These are phyloP conservation scores for Phataginus tricuspis DNA, from an alignment of 2,797 vertebrate genomes.

Conservation along the genomic window DNA sequence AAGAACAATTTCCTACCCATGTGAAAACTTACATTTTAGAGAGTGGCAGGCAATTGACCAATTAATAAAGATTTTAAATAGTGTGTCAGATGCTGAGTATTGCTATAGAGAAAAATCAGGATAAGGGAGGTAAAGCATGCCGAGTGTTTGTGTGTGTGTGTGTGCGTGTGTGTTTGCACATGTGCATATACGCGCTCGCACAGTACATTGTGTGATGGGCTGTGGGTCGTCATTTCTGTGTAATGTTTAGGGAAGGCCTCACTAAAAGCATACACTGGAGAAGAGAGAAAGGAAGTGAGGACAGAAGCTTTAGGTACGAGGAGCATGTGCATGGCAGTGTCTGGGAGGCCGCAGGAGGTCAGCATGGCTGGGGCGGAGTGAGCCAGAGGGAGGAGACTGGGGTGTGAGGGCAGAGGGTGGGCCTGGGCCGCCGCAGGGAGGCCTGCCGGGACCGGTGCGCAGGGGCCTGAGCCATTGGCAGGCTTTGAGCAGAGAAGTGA, in stretches of 20 bases:
- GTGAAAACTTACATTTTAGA: not conserved
- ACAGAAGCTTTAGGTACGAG: not conserved
- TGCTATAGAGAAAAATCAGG: not conserved
- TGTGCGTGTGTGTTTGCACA: not conserved
- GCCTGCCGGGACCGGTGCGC: accelerated
- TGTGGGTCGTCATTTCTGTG: not conserved
- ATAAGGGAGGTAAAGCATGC: not conserved
- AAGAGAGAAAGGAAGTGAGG: not conserved
- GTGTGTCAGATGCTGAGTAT: not conserved
- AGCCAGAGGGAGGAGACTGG: not conserved
- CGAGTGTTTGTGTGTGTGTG: too few species aligned
- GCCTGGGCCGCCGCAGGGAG: not conserved
- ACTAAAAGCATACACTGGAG: not conserved
- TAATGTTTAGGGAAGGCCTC: not conserved
- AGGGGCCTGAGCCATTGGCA: not conserved
- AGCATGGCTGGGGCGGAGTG: not conserved
- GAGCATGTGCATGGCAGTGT: not conserved
- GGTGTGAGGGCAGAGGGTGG: not conserved
- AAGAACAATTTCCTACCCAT: not conserved
- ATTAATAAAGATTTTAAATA: not conserved
- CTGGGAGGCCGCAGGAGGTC: not conserved
- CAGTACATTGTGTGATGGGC: not conserved
- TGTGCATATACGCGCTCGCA: too few species aligned
- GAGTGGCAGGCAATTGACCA: not conserved
- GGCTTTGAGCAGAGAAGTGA: not conserved